A percentile compares a stretch with the other conserved stretches of the same genome.
phyloP scores from a whole-genome alignment of 1,140 invertebrate genomes.

The Drosophila watanabei region DNA sequence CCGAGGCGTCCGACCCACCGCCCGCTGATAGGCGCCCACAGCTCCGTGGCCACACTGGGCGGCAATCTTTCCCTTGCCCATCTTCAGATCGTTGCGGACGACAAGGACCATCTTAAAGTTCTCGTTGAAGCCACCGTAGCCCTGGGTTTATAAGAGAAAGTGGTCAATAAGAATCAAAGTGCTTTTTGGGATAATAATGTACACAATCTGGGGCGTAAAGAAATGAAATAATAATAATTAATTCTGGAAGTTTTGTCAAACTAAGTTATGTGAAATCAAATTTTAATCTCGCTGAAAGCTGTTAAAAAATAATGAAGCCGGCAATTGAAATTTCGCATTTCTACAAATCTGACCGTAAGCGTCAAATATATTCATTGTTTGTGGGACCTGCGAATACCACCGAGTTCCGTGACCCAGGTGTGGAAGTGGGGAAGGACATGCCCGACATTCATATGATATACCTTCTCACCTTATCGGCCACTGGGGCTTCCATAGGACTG shows the following conservation, averaged over 20 bases:
- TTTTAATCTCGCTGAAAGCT: too few species aligned
- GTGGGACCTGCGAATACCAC: not conserved
- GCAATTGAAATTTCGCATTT: not conserved
- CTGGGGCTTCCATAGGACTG: slow-evolving; percentile 34
- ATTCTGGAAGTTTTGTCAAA: too few species aligned
- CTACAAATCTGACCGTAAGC: too few species aligned
- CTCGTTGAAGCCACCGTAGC: slow-evolving; percentile 80
- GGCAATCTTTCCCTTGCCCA: slow-evolving; percentile 97
- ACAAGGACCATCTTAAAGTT: slow-evolving; percentile 94
- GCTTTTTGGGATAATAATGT: not conserved
- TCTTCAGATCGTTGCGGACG: slow-evolving; percentile 95
- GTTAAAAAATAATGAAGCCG: not conserved
- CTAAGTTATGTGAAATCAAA: too few species aligned
- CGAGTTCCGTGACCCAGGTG: not conserved
- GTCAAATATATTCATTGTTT: too few species aligned
- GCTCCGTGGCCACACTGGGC: slow-evolving; percentile 97
- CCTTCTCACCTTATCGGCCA: slow-evolving; percentile 58
- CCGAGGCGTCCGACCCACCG: slow-evolving; percentile 88
- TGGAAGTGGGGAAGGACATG: not conserved
- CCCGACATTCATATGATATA: not conserved
- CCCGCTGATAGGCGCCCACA: slow-evolving; percentile 91
- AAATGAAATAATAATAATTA: not conserved
- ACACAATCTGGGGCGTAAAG: not conserved
- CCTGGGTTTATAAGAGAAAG: slow-evolving; percentile 23
- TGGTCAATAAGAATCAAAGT: not conserved